Evolutionary conservation across 2,797 vertebrate species (phyloP).

Genomic region (Lagodon rhomboides): DNA sequence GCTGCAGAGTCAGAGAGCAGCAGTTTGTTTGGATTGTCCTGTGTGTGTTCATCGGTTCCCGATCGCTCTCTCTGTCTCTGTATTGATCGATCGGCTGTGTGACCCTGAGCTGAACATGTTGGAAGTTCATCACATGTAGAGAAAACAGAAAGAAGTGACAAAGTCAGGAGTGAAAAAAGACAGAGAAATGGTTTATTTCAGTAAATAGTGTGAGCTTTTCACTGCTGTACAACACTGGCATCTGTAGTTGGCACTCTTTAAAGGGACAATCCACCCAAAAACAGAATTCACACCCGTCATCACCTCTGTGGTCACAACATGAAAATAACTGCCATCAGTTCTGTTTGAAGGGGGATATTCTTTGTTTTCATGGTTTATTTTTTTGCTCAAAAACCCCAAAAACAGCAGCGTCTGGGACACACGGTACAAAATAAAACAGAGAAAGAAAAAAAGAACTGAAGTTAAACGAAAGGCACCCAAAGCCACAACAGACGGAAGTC

Average conservation of each 20-base stretch:
- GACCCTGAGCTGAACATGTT: too few relatives aligned
- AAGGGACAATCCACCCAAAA: slow-evolving; percentile 74
- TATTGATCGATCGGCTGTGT: too few relatives aligned
- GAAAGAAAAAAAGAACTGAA: neutral
- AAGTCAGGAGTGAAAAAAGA: slow-evolving; percentile 60
- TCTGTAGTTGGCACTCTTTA: slow-evolving; percentile 86
- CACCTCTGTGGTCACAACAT: slow-evolving; percentile 41
- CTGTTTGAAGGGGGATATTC: slow-evolving; percentile 25
- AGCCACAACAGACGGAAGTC: slow-evolving; percentile 70
- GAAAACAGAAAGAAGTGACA: slow-evolving; percentile 10
- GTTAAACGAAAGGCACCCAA: slow-evolving; percentile 55
- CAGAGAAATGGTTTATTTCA: slow-evolving; percentile 75
- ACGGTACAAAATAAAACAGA: slow-evolving; percentile 78
- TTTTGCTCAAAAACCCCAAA: slow-evolving; percentile 45
- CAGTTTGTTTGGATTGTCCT: too few relatives aligned
- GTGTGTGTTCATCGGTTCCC: too few relatives aligned
- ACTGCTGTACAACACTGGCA: slow-evolving; percentile 91
- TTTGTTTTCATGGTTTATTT: slow-evolving; percentile 18
- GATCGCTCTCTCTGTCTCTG: too few relatives aligned
- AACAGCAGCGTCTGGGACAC: slow-evolving; percentile 77
- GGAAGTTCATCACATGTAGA: too few relatives aligned
- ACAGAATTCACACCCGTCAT: slow-evolving; percentile 56
- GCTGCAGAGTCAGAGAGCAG: too few relatives aligned
- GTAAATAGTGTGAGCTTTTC: slow-evolving; percentile 85
- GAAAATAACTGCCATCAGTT: slow-evolving; percentile 13